A percentile compares a stretch with the other conserved stretches of the same genome.
These are phyloP conservation scores for Parelbella ahira DNA, from an alignment of 2,888 invertebrate species.

Conservation along the genomic window DNA sequence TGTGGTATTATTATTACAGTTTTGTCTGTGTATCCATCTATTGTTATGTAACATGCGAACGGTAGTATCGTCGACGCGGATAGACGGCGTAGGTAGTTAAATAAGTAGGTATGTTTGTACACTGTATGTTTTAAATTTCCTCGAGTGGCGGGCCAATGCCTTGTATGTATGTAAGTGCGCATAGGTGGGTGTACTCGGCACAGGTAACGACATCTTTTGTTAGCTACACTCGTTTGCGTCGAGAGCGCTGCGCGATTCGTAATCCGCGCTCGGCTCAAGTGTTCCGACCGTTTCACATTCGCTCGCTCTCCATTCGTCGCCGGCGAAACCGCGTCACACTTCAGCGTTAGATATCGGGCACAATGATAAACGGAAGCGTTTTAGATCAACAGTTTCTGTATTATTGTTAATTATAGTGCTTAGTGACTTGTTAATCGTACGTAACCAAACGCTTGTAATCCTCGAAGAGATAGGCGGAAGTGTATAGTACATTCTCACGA, in stretches of 20 bases:
- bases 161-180: too few species aligned
- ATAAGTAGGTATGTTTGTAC: slow-evolving; percentile 1
- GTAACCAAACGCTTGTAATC: too few species aligned
- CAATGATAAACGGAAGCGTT: slow-evolving; percentile 29
- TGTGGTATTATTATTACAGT: too few species aligned
- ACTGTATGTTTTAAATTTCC: slow-evolving; percentile 30
- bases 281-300: slow-evolving; percentile 52
- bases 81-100: background rate
- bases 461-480: too few species aligned
- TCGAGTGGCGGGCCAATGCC: slow-evolving; percentile 32
- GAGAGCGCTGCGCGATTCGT: slow-evolving; percentile 42
- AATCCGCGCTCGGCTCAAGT: slow-evolving; percentile 57
- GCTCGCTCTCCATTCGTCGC: slow-evolving; percentile 58
- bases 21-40: too few species aligned
- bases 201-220: slow-evolving; percentile 65
- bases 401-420: too few species aligned
- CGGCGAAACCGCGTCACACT: slow-evolving; percentile 48
- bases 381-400: too few species aligned
- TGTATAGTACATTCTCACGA: too few species aligned
- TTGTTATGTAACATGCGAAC: too few species aligned
- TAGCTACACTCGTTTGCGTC: slow-evolving; percentile 32
- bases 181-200: slow-evolving; percentile 30
- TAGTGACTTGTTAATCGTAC: too few species aligned
- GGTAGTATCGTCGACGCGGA: too few species aligned
- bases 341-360: slow-evolving; percentile 35